Evolutionary conservation across 2,797 vertebrate genomes (phyloP), one percentile per base, ranked within the genome.

Genomic region (Limosa lapponica): DNA sequence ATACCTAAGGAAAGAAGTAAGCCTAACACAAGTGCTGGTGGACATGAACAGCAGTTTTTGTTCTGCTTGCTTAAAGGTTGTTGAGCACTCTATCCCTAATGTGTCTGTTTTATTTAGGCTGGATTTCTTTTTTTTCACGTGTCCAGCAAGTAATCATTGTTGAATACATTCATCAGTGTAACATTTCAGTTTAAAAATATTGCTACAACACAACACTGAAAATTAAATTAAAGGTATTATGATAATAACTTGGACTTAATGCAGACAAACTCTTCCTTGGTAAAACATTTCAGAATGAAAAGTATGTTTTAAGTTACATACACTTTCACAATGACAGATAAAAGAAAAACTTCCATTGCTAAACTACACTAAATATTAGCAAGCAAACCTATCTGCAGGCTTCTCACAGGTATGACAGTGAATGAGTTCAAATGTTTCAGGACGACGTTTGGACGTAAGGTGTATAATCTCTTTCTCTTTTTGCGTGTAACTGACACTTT

Each of bases 181-280:
- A 49, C 24, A 55, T 39, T 32, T 67, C 43, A 18, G 25, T 93
- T 94, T 70, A 79, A 96, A 94, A 79, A 67, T 86, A 71, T 20
- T 51, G 22, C 20, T 30, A 3, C 64, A 55, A 78, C 82, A 67
- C 70, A 83, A 88, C 43, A 69, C 37, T 73, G 58, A 95, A 93
- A 87, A 66, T 82, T 16, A 82, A 91, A 81, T 69, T 64, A 39
- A 15, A 89, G 19, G 18, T 66, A 39, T 51, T 27, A 28, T 51
- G 13, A 34, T 39, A 39, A 12, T 64, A 89, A 69, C 67, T 94
- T 92, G 54, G 13, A 43, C 69, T 74, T 82, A 90, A 85, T 72
- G 78, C 41, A 52, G 86, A 96, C 46, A 77, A 85, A 95, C 72
- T 78, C 57, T 58, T 87, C 77, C 77, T 86, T 89, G 46, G 37